phyloP scores from a whole-genome alignment of 1,140 invertebrate species.

The Panagrolaimus sp. region DNA sequence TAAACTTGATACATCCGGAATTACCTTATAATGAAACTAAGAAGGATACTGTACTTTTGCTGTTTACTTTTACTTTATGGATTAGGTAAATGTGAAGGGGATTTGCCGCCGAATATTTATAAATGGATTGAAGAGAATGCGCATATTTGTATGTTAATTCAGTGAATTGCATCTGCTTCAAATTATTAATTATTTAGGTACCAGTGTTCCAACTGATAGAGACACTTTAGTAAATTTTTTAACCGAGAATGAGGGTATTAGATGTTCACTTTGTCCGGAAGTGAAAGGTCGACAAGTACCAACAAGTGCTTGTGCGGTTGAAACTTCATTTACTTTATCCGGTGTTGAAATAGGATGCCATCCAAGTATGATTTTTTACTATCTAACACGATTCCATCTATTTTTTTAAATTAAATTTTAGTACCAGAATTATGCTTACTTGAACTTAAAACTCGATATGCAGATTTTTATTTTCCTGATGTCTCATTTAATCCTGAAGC shows the following conservation, averaged over 20 bases:
- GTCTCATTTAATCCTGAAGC: constrained; percentile 11
- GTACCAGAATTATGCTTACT: constrained; percentile 39
- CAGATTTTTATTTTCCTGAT: constrained; percentile 27
- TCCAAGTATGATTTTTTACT: constrained; percentile 30
- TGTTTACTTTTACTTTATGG: too few species aligned
- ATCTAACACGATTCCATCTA: not conserved
- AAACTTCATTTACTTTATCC: constrained; percentile 23
- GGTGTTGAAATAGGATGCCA: constrained; percentile 46
- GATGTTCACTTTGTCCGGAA: constrained; percentile 44
- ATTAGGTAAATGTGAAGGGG: too few species aligned
- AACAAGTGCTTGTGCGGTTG: constrained; percentile 40
- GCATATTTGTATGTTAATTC: constrained; percentile 43
- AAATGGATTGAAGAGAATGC: constrained; percentile 48
- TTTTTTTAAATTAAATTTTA: not conserved
- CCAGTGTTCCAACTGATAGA: constrained; percentile 35
- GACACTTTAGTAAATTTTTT: constrained; percentile 42
- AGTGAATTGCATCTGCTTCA: not conserved
- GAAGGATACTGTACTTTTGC: too few species aligned
- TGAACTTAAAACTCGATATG: constrained; percentile 33
- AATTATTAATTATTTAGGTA: constrained; percentile 28
- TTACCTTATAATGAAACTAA: too few species aligned
- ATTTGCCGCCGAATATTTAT: constrained; percentile 37
- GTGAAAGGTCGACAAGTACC: constrained; percentile 26
- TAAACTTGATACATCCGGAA: too few species aligned
- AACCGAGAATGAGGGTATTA: constrained; percentile 33